phyloP scores from a whole-genome alignment of 2,113 vertebrate species.

The Poeciliopsis occidentalis region DNA sequence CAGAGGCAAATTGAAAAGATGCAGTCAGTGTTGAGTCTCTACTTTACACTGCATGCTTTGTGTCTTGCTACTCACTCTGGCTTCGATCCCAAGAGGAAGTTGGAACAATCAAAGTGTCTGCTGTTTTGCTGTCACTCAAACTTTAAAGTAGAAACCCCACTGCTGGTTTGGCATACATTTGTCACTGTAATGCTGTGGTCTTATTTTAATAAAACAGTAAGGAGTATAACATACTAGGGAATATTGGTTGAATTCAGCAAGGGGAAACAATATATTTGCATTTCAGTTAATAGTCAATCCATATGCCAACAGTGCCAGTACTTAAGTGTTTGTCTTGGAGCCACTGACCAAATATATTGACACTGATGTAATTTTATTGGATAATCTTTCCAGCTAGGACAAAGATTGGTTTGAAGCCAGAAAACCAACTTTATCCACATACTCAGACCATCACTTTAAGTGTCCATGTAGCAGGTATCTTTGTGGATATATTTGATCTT shows the following conservation, averaged over 20 bases:
- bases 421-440: neutral
- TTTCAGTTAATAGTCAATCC: conserved; percentile 12
- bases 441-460: neutral
- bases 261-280: neutral
- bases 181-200: conserved; percentile 14
- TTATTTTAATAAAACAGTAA: conserved; percentile 6
- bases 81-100: conserved; percentile 23
- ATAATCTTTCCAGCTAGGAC: neutral
- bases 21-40: conserved; percentile 35
- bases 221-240: neutral
- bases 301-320: neutral
- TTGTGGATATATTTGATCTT: neutral
- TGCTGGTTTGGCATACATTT: conserved; percentile 1
- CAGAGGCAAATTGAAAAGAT: conserved; percentile 20
- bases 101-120: conserved; percentile 38
- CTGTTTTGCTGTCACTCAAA: conserved; percentile 32
- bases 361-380: neutral
- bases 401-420: neutral
- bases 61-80: conserved; percentile 38
- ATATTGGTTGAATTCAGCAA: neutral
- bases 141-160: conserved; percentile 9
- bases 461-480: neutral
- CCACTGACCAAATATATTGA: neutral
- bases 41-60: conserved; percentile 48
- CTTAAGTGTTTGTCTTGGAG: neutral